Evolutionary conservation across 2,113 vertebrate species (phyloP), one percentile per base, ranked within the genome.

Genomic region (Plecturocebus donacophilus): DNA sequence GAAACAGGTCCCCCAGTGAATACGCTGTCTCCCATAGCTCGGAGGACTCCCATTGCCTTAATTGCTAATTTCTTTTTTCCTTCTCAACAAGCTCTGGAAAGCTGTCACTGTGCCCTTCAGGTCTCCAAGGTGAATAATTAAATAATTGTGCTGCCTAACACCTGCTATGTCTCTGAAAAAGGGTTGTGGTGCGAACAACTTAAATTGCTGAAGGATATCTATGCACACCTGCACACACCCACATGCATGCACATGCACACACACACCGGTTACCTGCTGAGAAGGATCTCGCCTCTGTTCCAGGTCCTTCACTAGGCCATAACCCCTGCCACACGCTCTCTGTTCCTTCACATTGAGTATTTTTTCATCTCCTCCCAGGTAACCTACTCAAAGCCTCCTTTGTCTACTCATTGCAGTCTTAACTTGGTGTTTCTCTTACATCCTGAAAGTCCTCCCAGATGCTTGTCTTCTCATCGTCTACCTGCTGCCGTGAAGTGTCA

Each of bases 131-230:
- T 52, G 32, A 87, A n/a, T 42, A 42, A 68, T 54, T 54, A 52
- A 25, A 25, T 49, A 47, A n/a, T 4, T 3, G 8, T 30, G 35
- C 56, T 38, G 17, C 64, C 89, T 76, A 30, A 42, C 2, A 6
- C 21, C 47, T 40, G 52, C 6, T 56, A 8, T 4, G 9, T 87
- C 38, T 52, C 66, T 17, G 75, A 11, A 42, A 92, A 52, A 49
- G 42, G 6, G 21, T 10, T 0, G 8, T 25, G n/a, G 75, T 49
- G 5, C 4, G 0, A 2, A 35, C 16, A 49, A 32, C 32, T 17
- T 10, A 6, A 0, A 0, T 20, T 35, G 32, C 47, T 64, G 0
- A 6, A 40, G 6, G 14, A 14, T 4, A 27, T 14, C 1, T 27
- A 23, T 11, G 30, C 32, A 70, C 8, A 23, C 5, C 14, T 12